phyloP scores from a whole-genome alignment of 2,113 vertebrate genomes.

The Asarcornis scutulata region DNA sequence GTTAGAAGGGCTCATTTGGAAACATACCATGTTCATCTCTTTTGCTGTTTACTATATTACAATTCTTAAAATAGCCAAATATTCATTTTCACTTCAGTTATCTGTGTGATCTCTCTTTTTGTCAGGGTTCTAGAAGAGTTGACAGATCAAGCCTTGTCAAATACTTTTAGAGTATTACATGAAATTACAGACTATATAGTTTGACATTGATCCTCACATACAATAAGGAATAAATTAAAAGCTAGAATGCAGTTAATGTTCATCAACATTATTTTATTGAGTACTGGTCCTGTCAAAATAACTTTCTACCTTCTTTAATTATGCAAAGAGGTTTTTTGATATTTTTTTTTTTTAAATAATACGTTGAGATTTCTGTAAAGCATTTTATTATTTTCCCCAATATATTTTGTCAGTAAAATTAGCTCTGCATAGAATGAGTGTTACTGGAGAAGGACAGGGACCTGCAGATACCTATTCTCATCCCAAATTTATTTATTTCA shows the following conservation, averaged over 20 bases:
- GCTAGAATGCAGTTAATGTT: background rate
- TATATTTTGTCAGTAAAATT: background rate
- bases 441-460: background rate
- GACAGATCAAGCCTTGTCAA: constrained; percentile 27
- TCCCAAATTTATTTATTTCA: background rate
- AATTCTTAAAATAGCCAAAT: background rate
- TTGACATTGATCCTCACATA: constrained; percentile 38
- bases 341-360: constrained; percentile 5
- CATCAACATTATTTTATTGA: background rate
- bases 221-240: constrained; percentile 36
- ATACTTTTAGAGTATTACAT: background rate
- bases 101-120: background rate
- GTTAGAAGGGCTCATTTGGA: no score
- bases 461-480: background rate
- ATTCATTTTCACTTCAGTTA: background rate
- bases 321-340: background rate
- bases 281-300: background rate
- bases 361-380: background rate
- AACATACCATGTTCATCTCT: constrained; percentile 8
- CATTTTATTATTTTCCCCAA: background rate
- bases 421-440: background rate
- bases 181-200: constrained; percentile 6
- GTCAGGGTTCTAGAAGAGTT: background rate
- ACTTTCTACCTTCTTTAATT: background rate
- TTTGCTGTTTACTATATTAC: background rate